phyloP scores from a whole-genome alignment of 2,113 vertebrate species.

The Megaptera novaeangliae region DNA sequence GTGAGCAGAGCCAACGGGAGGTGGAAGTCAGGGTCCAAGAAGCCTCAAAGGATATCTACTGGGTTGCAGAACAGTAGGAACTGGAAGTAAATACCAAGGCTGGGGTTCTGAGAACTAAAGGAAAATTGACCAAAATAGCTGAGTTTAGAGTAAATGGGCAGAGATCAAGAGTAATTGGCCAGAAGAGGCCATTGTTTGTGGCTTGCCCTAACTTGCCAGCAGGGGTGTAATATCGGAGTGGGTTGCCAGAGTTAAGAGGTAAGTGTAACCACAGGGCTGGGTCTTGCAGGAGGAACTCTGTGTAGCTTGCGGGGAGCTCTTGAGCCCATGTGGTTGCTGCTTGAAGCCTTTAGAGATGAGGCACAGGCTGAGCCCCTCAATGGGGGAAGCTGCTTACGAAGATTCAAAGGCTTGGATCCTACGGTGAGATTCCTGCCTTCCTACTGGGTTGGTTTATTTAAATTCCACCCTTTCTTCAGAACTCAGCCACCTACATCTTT shows the following conservation, averaged over 20 bases:
- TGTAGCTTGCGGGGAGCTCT: neutral
- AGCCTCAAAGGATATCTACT: neutral
- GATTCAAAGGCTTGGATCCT: neutral
- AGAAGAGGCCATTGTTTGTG: neutral
- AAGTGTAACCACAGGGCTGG: neutral
- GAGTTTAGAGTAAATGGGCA: neutral
- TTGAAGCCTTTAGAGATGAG: neutral
- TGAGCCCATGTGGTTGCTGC: neutral
- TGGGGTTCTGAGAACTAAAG: neutral
- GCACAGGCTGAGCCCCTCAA: neutral
- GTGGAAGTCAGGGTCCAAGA: neutral
- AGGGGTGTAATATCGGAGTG: neutral
- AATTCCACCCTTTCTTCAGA: neutral
- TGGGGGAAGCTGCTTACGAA: neutral
- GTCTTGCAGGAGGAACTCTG: neutral
- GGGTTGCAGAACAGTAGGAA: neutral
- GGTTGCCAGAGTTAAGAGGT: neutral
- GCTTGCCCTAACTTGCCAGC: neutral
- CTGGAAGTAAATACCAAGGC: neutral
- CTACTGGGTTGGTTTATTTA: neutral
- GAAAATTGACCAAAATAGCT: neutral
- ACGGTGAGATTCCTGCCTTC: neutral
- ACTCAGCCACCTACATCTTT: neutral
- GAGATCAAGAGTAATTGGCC: neutral
- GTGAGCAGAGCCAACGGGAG: neutral